Percentiles rank a stretch among this genome's conserved stretches.
phyloP scores from a whole-genome alignment of 2,113 vertebrate species.

The Dasyprocta punctata region DNA sequence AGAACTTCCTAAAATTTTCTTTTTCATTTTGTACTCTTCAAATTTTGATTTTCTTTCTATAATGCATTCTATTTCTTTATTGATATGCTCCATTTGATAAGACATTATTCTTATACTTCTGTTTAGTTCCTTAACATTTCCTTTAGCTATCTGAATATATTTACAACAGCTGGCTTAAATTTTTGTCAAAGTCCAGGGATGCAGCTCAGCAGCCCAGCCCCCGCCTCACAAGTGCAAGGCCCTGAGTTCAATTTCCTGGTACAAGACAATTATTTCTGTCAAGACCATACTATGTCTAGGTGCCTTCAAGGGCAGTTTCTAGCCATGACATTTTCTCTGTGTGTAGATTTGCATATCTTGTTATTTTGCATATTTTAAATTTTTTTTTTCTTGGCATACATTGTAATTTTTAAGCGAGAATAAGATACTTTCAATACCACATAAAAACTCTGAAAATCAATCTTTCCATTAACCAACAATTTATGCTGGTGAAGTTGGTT shows the following conservation, averaged over 20 bases:
- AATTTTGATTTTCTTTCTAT: background rate
- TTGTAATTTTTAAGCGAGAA: background rate
- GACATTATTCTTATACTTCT: background rate
- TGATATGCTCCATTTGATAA: background rate
- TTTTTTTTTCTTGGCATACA: background rate
- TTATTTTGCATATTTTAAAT: background rate
- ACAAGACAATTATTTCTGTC: background rate
- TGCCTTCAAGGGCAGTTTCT: background rate
- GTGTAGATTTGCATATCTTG: background rate
- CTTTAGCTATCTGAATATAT: background rate
- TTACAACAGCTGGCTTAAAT: background rate
- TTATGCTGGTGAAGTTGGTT: background rate
- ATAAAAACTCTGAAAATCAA: background rate
- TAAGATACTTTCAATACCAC: background rate
- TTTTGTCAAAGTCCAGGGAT: background rate
- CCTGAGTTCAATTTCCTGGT: too few species aligned
- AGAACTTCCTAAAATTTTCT: background rate
- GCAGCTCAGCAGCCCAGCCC: too few species aligned
- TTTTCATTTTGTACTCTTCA: background rate
- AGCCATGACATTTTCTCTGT: background rate
- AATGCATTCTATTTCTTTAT: background rate
- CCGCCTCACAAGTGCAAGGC: too few species aligned
- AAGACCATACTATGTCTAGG: background rate
- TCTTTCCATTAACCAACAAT: background rate
- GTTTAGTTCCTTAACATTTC: background rate